Evolutionary conservation across 1,140 invertebrate species (phyloP), one percentile per base, ranked within the genome.

Genomic region (Leptonema lineaticorne): DNA sequence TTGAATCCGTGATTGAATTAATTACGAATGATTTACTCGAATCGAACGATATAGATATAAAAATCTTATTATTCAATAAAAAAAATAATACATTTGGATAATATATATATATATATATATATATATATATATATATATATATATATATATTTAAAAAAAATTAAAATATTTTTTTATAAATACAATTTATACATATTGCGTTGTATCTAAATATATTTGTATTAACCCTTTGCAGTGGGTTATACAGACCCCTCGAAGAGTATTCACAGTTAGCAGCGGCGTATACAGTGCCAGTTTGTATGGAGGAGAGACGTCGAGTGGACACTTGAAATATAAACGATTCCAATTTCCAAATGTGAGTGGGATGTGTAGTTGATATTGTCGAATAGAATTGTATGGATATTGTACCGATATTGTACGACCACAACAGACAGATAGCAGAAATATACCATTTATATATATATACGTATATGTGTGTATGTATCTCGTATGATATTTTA

Each of bases 291-390:
- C 70, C 63, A 58, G 65, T 72, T 72, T 69, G 64, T 63, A 72
- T 37, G 63, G 46, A 46, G 29, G 11, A 16, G 28, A 20, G 28
- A 22, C 33, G 58, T 66, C 22, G 53, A 59, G 71, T 68, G 71
- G 64, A 58, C 71, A 64, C 71, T 72, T 58, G 48, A 69, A 65
- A 68, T 72, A 72, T 72, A 72, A 72, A 72, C 71, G 71, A 72
- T 72, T 72, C 71, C 71, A 72, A 72, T 72, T 72, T 72, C 65
- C 50, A 69, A 69, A 67, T 62, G 67, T 59, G 67, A 72, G 70
- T 72, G 70, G 70, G 70, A 72, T 69, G 63, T 72, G 67, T 72
- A 71, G 70, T 69, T 69, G 70, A 64, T 64, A 64, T 64, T 64
- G 62, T 64, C 62, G 62, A 64, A 64, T 64, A 64, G 62, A 64